Base-by-base conservation (phyloP, 2,113 vertebrate genomes). In the Clupea harengus region DNA sequence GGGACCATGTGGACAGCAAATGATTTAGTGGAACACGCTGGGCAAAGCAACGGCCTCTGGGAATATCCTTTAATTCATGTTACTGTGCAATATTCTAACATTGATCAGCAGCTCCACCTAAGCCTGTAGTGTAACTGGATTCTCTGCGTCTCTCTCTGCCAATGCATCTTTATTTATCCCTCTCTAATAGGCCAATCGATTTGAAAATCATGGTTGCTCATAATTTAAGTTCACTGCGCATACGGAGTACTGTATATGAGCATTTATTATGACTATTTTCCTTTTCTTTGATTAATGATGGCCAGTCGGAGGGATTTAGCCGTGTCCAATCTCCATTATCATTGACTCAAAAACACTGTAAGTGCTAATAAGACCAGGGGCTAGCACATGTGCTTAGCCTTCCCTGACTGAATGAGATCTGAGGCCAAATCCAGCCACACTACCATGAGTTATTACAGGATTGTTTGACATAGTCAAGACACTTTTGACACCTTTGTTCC, bases 401-500 rank as follows among this genome's bases (percentile, higher is more conserved):
- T 22, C 11, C 52, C 52, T 13, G 4, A 18, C 52, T 54, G 52
- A 54, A 18, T 18, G 4, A 15, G 52, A 54, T 13, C 52, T 18
- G 17, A 4, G 2, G 52, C 15, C 10, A 78, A 78, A 39, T 3
- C 8, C 64, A 72, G 60, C 60, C 60, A n/a, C 60, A 15, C 28
- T 13, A 72, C n/a, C 28, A 13, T 72, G 64, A 32, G 25, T 72
- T 72, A 72, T 72, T 4, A 32, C 25, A 32, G 72, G 28, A 32
- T 78, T 32, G 72, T 78, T 11, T 78, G 11, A 78, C 72, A 82
- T 50, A 60, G 75, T 84, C 47, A 81, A 52, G 82, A 81, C 60
- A 28, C 44, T 60, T 81, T 87, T 82, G 84, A 72, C 45, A 57
- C 47, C 67, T 88, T 85, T 67, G 83, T 78, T 32, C 72, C 72